Conservation (phyloP, 2,888 invertebrate species). For the Tetragnatha montana region DNA sequence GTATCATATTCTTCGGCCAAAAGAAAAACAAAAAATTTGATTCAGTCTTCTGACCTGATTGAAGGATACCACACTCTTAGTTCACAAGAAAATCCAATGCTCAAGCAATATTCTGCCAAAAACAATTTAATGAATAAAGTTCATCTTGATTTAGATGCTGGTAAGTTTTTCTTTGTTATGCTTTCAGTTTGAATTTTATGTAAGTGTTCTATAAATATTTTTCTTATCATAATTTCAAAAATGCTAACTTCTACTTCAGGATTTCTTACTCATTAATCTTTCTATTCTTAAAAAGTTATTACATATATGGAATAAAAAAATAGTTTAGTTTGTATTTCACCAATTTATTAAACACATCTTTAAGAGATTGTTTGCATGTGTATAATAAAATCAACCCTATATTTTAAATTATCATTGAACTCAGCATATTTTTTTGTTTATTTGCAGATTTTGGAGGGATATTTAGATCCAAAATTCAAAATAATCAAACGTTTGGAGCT, state of each 20-base stretch:
- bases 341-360: background rate
- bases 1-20: background rate
- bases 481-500: constrained; percentile 51
- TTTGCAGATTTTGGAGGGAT: constrained; percentile 63
- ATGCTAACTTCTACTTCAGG: background rate
- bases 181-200: background rate
- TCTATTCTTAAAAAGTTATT: background rate
- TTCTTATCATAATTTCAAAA: no score
- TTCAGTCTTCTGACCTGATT: background rate
- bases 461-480: constrained; percentile 63
- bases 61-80: constrained; percentile 21
- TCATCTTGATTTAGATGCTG: constrained; percentile 51
- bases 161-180: constrained; percentile 16
- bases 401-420: background rate
- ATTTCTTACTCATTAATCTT: background rate
- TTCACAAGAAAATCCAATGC: constrained; percentile 26
- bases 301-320: background rate
- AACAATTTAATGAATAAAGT: constrained; percentile 35
- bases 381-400: no score
- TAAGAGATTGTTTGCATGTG: no score
- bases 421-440: background rate
- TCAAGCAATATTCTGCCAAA: constrained; percentile 26
- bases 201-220: no score
- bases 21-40: constrained; percentile 6
- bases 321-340: background rate